Evolutionary conservation across 1,140 invertebrate genomes (phyloP).

Genomic region (Sitophilus oryzae): DNA sequence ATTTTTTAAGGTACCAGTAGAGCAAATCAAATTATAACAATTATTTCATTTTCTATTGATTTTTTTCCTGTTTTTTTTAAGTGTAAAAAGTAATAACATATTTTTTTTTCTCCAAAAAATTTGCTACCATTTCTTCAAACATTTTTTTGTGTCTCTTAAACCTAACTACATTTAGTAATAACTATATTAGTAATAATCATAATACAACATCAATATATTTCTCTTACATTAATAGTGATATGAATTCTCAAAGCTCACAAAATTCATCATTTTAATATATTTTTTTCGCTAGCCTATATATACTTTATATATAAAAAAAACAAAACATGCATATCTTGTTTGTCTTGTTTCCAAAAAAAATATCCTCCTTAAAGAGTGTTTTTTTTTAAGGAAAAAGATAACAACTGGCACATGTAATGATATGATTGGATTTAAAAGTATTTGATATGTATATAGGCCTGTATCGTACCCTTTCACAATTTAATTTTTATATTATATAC

Average conservation of each 20-base stretch:
- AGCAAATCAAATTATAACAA: conserved; percentile 29
- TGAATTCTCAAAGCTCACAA: conserved; percentile 23
- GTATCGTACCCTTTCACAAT: conserved; percentile 3
- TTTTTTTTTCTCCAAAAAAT: too few relatives aligned
- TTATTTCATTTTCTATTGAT: background rate
- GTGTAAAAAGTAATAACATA: conserved; percentile 1
- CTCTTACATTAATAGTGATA: conserved; percentile 15
- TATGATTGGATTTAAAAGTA: conserved; percentile 17
- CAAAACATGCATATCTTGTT: too few relatives aligned
- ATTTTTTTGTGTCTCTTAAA: too few relatives aligned
- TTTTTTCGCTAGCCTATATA: conserved; percentile 22
- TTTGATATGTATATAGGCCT: conserved; percentile 21
- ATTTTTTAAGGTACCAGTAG: conserved; percentile 36
- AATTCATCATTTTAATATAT: conserved; percentile 12
- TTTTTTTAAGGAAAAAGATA: too few relatives aligned
- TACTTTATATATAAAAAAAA: too few relatives aligned
- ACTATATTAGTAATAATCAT: too few relatives aligned
- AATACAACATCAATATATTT: conserved; percentile 2
- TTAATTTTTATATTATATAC: too few relatives aligned
- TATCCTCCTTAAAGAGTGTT: too few relatives aligned
- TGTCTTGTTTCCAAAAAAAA: conserved; percentile 19
- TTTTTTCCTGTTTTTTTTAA: background rate
- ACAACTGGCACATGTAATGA: conserved; percentile 18
- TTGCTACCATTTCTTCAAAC: too few relatives aligned
- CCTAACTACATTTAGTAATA: too few relatives aligned